phyloP scores from a whole-genome alignment of 2,888 invertebrate genomes.

The Sisyra nigra region DNA sequence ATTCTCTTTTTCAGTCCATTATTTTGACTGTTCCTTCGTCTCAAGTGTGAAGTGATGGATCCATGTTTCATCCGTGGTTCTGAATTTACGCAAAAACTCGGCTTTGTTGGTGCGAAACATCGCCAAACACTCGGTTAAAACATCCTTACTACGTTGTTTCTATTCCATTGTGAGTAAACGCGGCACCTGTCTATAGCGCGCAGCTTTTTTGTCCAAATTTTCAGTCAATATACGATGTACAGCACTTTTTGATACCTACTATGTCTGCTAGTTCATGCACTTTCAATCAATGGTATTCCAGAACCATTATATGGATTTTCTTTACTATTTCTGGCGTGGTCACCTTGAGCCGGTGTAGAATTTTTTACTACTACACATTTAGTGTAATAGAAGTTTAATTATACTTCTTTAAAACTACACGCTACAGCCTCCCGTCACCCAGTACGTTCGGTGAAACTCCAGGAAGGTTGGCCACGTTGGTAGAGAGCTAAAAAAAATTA shows the following conservation, averaged over 20 bases:
- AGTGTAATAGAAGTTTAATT: too few relatives aligned
- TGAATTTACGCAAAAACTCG: conserved; percentile 16
- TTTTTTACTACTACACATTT: too few relatives aligned
- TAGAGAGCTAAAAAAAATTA: too few relatives aligned
- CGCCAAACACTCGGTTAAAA: conserved; percentile 10
- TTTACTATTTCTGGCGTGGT: conserved; percentile 7
- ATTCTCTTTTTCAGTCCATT: conserved; percentile 10
- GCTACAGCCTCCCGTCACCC: too few relatives aligned
- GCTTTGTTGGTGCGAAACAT: conserved; percentile 11
- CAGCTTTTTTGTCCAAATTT: conserved; percentile 15
- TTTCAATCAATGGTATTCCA: conserved; percentile 3
- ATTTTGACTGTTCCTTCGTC: conserved; percentile 13
- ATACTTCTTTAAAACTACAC: too few relatives aligned
- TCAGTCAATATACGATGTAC: conserved; percentile 9
- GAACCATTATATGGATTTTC: conserved; percentile 13
- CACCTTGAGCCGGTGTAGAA: too few relatives aligned
- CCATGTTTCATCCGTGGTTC: conserved; percentile 18
- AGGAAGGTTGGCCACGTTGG: too few relatives aligned
- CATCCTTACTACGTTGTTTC: conserved; percentile 10
- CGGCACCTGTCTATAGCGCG: conserved; percentile 16
- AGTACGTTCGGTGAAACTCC: too few relatives aligned
- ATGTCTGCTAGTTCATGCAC: conserved; percentile 1
- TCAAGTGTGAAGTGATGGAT: conserved; percentile 14
- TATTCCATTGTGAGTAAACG: conserved; percentile 13
- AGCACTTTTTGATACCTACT: conserved; percentile 4